phyloP scores from a whole-genome alignment of 2,113 vertebrate genomes.

The Pelecanoides urinatrix region DNA sequence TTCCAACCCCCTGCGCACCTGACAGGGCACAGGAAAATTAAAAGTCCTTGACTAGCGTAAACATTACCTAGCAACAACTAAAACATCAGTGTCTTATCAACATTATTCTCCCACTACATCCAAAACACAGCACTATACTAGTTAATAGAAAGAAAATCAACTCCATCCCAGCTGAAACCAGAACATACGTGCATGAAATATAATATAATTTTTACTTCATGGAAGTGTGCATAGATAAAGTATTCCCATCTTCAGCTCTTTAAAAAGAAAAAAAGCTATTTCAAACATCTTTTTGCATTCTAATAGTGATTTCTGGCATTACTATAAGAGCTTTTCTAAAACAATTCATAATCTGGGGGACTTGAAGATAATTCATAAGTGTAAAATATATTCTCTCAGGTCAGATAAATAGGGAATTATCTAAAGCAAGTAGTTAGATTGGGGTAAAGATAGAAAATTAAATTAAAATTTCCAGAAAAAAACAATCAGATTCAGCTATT shows the following conservation, averaged over 20 bases:
- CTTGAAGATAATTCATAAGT: background rate
- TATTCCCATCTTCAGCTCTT: background rate
- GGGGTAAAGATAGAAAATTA: background rate
- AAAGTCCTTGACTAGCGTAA: too few species aligned
- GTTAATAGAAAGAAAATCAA: too few species aligned
- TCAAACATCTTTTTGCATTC: background rate
- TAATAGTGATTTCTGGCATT: fast-evolving
- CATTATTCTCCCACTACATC: too few species aligned
- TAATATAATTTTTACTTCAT: background rate
- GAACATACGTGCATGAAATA: background rate
- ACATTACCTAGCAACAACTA: too few species aligned
- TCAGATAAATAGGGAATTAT: background rate
- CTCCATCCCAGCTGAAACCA: too few species aligned
- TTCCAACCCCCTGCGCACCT: too few species aligned
- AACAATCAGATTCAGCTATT: background rate
- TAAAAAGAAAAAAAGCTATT: background rate
- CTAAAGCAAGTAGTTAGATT: background rate
- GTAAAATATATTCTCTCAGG: background rate
- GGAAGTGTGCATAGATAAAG: background rate
- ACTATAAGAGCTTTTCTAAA: background rate
- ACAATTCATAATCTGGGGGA: background rate
- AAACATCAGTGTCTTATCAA: too few species aligned
- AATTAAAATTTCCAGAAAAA: background rate
- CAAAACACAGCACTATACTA: too few species aligned
- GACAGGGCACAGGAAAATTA: too few species aligned